These are phyloP conservation scores for Hippopotamyrus pictus DNA, from an alignment of 2,797 vertebrate species.

Conservation along the genomic window DNA sequence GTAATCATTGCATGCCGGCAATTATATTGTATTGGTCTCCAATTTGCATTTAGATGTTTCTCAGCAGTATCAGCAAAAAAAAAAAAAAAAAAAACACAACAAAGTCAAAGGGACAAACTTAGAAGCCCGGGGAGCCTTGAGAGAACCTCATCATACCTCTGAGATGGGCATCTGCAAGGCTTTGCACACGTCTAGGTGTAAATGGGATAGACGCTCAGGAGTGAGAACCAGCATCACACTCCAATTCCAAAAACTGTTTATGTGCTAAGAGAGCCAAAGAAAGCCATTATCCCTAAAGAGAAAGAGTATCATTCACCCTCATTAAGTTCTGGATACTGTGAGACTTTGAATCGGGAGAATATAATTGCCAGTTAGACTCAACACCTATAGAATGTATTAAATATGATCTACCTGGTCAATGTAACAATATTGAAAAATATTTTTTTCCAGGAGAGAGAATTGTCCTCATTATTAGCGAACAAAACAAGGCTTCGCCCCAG, in stretches of 20 bases:
- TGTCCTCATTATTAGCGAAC: neutral
- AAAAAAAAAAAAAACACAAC: constrained; percentile 9
- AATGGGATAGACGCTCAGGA: neutral
- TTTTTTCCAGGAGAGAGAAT: neutral
- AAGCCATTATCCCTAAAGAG: neutral
- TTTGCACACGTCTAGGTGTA: neutral
- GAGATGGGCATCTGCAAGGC: neutral
- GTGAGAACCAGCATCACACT: neutral
- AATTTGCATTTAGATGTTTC: constrained; percentile 64
- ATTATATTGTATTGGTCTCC: constrained; percentile 70
- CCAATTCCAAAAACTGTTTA: neutral
- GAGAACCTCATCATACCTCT: neutral
- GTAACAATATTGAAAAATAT: neutral
- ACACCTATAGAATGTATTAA: constrained; percentile 2
- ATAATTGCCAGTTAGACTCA: neutral
- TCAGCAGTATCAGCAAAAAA: constrained; percentile 19
- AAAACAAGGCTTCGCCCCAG: neutral
- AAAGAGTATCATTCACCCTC: neutral
- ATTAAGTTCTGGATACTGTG: neutral
- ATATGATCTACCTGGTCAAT: neutral
- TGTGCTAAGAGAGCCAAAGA: neutral
- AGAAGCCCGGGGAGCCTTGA: neutral
- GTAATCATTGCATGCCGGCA: constrained; percentile 70
- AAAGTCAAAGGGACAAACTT: constrained; percentile 6
- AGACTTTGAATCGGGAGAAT: neutral